Evolutionary conservation across 2,113 vertebrate species (phyloP), one percentile per base, ranked within the genome.

Genomic region (Corvus cornix): DNA sequence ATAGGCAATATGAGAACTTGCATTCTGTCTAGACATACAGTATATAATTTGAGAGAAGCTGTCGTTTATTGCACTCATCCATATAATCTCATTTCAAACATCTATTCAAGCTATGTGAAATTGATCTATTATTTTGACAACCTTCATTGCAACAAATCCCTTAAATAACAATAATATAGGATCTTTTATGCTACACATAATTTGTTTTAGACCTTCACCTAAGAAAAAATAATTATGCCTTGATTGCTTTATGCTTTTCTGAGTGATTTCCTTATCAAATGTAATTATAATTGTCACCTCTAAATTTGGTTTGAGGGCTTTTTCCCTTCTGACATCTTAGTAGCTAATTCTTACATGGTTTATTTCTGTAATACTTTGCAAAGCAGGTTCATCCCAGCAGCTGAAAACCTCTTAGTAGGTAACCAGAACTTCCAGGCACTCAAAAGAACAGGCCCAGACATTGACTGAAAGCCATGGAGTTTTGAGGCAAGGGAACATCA

Each of bases 71-170:
- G 68, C 41, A 81, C 30, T 88, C 73, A 76, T 69, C 43, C 9
- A 2, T 76, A 46, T 60, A 80, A 88, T 48, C 79, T 92, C 37
- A 56, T 70, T 76, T 53, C 46, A 87, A 84, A 49, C 33, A 51
- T 55, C 59, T 67, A 60, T 85, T 77, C 73, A 68, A 31, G 15
- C 35, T 66, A 35, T 16, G 27, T 76, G 52, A 92, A 92, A 82
- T 4, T 51, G 77, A 87, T 89, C 37, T 35, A 33, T 75, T 94
- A 84, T 94, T 91, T 94, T 97, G 89, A 95, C 91, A 94, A 68
- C 33, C 16, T 82, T 82, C 13, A 79, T 12, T 13, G 46, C n/a
- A 95, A 93, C 26, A 93, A 79, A 95, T 37, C 31, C 26, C 41
- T 95, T 82, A 87, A 95, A 93, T 84, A 90, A 78, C 77, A 86